A percentile compares a stretch with the other conserved stretches of the same genome.
Conservation (phyloP, 2,113 vertebrate genomes). For the Turnix velox region DNA sequence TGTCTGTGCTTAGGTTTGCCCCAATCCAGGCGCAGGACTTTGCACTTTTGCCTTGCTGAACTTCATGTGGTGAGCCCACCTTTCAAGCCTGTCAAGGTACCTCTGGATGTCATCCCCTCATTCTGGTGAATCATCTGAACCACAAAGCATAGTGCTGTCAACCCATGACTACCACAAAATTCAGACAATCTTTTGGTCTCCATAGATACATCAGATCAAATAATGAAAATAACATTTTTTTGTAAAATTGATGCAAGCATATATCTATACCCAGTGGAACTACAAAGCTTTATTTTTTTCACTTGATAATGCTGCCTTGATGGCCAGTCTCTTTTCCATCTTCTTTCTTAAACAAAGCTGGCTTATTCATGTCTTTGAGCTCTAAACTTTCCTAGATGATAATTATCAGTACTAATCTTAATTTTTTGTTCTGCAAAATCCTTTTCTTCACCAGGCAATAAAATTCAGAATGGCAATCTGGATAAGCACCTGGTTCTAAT, state of each 20-base stretch:
- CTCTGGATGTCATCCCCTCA: too few relatives aligned
- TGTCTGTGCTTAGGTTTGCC: too few relatives aligned
- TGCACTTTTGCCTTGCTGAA: too few relatives aligned
- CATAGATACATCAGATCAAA: not conserved
- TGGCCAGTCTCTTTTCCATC: not conserved
- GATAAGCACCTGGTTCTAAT: not conserved
- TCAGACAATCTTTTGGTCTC: not conserved
- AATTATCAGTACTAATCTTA: not conserved
- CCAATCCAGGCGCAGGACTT: too few relatives aligned
- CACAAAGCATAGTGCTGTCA: not conserved
- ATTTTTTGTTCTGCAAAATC: not conserved
- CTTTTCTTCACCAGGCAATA: not conserved
- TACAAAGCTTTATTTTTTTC: not conserved
- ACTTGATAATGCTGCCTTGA: not conserved
- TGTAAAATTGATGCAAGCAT: not conserved
- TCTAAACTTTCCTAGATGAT: not conserved
- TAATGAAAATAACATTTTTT: not conserved
- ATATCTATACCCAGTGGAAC: not conserved
- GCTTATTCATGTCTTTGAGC: not conserved
- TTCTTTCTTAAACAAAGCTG: not conserved
- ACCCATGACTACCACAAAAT: not conserved
- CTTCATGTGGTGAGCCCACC: too few relatives aligned
- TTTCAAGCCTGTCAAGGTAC: too few relatives aligned
- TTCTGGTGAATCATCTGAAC: too few relatives aligned
- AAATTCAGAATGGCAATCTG: not conserved